These are phyloP conservation scores for Tonatia bakeri DNA, from an alignment of 2,113 vertebrate genomes.

Conservation along the genomic window DNA sequence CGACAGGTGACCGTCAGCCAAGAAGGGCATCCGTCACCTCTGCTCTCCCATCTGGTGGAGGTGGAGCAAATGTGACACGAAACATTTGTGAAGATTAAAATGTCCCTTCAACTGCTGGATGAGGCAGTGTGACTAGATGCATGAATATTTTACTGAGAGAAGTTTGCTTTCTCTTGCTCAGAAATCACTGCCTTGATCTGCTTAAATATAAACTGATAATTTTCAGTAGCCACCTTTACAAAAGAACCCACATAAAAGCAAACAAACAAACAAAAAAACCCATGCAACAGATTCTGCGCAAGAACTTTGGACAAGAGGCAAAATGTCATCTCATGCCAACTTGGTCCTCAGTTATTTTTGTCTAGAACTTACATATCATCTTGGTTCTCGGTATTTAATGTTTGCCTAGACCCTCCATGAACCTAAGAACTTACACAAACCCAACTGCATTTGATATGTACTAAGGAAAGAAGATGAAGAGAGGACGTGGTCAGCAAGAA, in stretches of 20 bases:
- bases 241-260: not conserved
- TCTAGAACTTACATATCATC: not conserved
- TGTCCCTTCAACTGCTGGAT: not conserved
- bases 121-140: not conserved
- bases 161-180: not conserved
- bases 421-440: not conserved
- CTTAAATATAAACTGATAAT: not conserved
- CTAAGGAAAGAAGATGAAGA: not conserved
- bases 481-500: not conserved
- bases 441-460: not conserved
- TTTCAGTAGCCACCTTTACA: not conserved
- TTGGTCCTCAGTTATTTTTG: not conserved
- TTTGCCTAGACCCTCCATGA: not conserved
- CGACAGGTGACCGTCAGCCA: not conserved
- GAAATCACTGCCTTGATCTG: not conserved
- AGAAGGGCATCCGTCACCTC: not conserved
- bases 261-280: not conserved
- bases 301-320: not conserved
- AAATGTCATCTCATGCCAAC: not conserved
- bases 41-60: not conserved
- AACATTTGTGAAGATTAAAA: constrained; percentile 38
- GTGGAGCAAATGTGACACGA: not conserved
- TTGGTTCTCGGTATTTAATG: not conserved
- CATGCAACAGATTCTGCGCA: not conserved
- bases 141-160: not conserved